Evolutionary conservation across 2,888 invertebrate species (phyloP), one percentile per base, ranked within the genome.

Genomic region (Erannis defoliaria): DNA sequence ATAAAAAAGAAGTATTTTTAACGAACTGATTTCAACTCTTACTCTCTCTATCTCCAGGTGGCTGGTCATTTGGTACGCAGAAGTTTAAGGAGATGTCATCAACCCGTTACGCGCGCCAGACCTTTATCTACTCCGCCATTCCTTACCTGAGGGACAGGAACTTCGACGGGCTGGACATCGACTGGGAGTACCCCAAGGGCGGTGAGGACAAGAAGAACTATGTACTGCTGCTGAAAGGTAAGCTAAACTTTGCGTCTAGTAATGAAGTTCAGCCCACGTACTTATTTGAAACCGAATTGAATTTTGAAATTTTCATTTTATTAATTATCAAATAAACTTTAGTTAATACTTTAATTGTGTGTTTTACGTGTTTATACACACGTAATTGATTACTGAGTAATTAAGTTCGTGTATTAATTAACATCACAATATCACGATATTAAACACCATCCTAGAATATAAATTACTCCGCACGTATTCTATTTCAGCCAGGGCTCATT

Each of bases 21-120:
- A 18, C 4, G 8, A 9, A 37, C 8, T 16, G 16, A 5, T 37
- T n/a, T 16, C 16, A 1, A 5, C 8, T 35, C 35, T 18, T 19
- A 1, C 10, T 38, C 29, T 45, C 4, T 45, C 10, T 23, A 43
- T 65, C 53, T 6, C 10, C 85, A 97, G 97, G 97, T 89, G 99
- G 99, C 59, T 99, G 98, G 98, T 98, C 98, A 0, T 99, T 99
- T 85, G 99, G 99, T 38, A 99, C 99, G 0, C 97, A 98, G 88
- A 98, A 98, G 88, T 98, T 98, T 94, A 98, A 98, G 89, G 98
- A 98, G 70, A 96, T 98, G 96, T 95, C 98, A 0, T 94, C 96
- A 0, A 96, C 96, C 4, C 94, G 98, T 48, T 98, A 98, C 88
- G 95, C 97, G 0, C 94, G 98, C 0, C 98, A 98, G 89, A 98